A percentile compares a stretch with the other conserved stretches of the same genome.
Evolutionary conservation across 2,888 invertebrate species (phyloP).

Genomic region (Leptinotarsa tumamoca): DNA sequence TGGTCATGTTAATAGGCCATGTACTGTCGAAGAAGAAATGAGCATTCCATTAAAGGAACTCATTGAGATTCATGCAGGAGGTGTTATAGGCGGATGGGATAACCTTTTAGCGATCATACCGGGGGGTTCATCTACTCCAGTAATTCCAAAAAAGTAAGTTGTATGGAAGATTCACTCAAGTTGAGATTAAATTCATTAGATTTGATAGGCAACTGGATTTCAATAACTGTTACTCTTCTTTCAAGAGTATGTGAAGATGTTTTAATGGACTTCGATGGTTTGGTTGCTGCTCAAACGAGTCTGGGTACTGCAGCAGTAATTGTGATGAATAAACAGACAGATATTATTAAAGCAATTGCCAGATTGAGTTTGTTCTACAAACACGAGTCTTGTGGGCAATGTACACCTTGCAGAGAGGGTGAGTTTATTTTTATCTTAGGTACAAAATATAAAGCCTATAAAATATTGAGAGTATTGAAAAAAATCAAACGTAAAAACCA

Average conservation of each 20-base stretch:
- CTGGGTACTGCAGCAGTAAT: conserved; percentile 98
- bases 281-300: conserved; percentile 93
- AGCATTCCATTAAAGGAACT: conserved; percentile 95
- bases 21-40: conserved; percentile 99
- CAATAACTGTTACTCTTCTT: too few species aligned
- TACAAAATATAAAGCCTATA: too few species aligned
- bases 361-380: conserved; percentile 98
- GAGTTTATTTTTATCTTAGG: conserved; percentile 56
- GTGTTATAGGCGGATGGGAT: conserved; percentile 98
- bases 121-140: conserved; percentile 97
- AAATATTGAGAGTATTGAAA: too few species aligned
- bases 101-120: conserved; percentile 97
- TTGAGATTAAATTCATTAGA: not conserved
- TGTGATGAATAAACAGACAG: conserved; percentile 98
- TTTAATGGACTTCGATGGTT: conserved; percentile 97
- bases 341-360: conserved; percentile 96
- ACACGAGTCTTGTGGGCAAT: conserved; percentile 99
- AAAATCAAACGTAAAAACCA: too few species aligned
- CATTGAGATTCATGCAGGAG: conserved; percentile 96
- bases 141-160: conserved; percentile 89
- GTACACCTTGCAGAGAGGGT: conserved; percentile 99
- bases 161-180: not conserved
- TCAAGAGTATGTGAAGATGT: conserved; percentile 82
- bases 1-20: conserved; percentile 97
- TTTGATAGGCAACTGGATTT: too few species aligned